Evolutionary conservation across 2,797 vertebrate genomes (phyloP), one percentile per base, ranked within the genome.

Genomic region (Pagetopsis macropterus): DNA sequence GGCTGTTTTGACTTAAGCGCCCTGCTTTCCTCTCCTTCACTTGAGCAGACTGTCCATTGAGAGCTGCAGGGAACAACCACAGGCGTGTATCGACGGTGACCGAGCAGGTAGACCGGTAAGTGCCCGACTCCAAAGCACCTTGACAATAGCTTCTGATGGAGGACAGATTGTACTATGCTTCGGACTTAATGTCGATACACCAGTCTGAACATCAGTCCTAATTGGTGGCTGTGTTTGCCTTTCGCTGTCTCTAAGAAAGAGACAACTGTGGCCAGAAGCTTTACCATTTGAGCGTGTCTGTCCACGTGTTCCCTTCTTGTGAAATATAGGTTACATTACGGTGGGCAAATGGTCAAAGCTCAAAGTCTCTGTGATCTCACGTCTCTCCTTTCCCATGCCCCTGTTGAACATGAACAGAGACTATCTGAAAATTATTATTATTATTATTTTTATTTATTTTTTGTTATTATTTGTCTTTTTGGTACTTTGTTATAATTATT

Each of bases 61-160:
- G 84, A 84, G 65, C 56, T 59, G 49, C 58, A 27, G 65, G 67
- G 65, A 76, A 80, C 72, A 86, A 79, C 68, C 40, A 8, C 40
- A 17, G 68, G 63, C 78, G 76, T 84, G 82, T 79, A 45, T 55
- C 4, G 43, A 55, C 16, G 56, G 75, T 78, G 66, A 76, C 59
- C 70, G 76, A 87, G 74, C 55, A 48, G 64, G 16, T 16, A 27
- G 31, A 61, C 46, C 46, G 75, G 70, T 74, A 68, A 84, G 73
- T 66, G 79, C 23, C 64, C 1, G 11, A 44, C 68, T 82, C 31
- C 23, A 69, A 79, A 79, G 81, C 70, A 81, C 75, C 69, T 72
- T 72, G 68, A 79, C 75, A 77, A 52, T 37, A 55, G 71, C 40
- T 21, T 55, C 61, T 49, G 62, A 81, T 31, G 61, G 70, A 78